Conservation (phyloP, 2,113 vertebrate genomes). For the Eclectus roratus region DNA sequence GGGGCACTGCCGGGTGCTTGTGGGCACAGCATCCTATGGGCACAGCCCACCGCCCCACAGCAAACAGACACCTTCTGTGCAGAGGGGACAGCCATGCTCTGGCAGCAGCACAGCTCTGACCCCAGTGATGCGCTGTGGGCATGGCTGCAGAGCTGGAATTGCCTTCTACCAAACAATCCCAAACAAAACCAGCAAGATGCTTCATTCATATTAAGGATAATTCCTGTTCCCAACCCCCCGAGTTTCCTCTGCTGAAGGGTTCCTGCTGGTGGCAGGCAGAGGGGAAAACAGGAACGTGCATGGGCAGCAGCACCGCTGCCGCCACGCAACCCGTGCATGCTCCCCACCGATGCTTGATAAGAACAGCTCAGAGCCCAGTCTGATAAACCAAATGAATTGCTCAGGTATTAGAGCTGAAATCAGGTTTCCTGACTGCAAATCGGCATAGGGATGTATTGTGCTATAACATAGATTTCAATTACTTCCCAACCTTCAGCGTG, state of each 20-base stretch:
- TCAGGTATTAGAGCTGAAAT: conserved; percentile 5
- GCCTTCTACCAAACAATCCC: background rate
- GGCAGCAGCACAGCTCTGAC: background rate
- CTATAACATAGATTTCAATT: conserved; percentile 43
- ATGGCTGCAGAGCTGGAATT: background rate
- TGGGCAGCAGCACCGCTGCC: background rate
- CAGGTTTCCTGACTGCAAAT: background rate
- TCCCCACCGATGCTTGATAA: fast-evolving
- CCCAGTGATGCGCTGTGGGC: fast-evolving
- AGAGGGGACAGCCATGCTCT: fast-evolving
- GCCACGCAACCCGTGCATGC: fast-evolving
- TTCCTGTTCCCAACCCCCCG: fast-evolving
- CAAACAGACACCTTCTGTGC: fast-evolving
- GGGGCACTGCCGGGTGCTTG: fast-evolving
- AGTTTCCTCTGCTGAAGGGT: background rate
- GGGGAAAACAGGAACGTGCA: fast-evolving
- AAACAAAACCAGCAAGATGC: fast-evolving
- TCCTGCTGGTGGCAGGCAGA: background rate
- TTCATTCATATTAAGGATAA: background rate
- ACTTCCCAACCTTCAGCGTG: conserved; percentile 19
- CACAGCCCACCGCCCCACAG: background rate
- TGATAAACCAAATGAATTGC: conserved; percentile 30
- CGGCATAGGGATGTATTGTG: background rate
- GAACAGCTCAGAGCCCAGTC: background rate
- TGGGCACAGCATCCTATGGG: fast-evolving